phyloP scores from a whole-genome alignment of 2,797 vertebrate genomes.

The Sebastes oblongus region DNA sequence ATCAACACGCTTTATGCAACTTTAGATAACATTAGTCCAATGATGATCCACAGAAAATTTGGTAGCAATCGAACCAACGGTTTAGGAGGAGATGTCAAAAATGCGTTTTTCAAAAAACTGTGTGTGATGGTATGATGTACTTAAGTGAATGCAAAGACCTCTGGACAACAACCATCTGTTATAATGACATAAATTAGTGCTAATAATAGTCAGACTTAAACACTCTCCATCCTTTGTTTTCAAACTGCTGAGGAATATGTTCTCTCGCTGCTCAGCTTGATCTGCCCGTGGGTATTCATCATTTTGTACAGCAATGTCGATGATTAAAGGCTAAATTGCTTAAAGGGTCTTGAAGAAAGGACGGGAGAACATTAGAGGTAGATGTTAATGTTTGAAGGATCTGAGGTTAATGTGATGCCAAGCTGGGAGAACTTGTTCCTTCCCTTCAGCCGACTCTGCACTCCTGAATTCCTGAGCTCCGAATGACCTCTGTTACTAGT shows the following conservation, averaged over 20 bases:
- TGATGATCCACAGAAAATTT: too few species aligned
- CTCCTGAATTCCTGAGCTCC: slow-evolving; percentile 26
- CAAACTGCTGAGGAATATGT: slow-evolving; percentile 38
- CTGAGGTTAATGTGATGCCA: slow-evolving; percentile 57
- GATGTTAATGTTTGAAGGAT: slow-evolving; percentile 51
- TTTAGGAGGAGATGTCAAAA: too few species aligned
- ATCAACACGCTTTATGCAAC: too few species aligned
- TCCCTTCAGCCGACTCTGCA: slow-evolving; percentile 29
- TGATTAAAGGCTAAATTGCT: slow-evolving; percentile 59
- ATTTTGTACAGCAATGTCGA: slow-evolving; percentile 49
- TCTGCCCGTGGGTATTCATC: slow-evolving; percentile 48
- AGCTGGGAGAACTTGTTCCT: slow-evolving; percentile 50
- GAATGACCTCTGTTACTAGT: slow-evolving; percentile 28
- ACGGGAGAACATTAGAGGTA: slow-evolving; percentile 39
- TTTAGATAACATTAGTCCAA: too few species aligned
- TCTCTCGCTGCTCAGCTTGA: slow-evolving; percentile 36
- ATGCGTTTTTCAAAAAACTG: too few species aligned
- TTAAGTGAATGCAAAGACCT: slow-evolving; percentile 19
- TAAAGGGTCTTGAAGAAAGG: slow-evolving; percentile 39
- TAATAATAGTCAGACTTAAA: slow-evolving; percentile 39
- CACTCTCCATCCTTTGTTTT: slow-evolving; percentile 28
- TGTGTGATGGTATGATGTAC: neutral
- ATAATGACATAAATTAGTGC: slow-evolving; percentile 43
- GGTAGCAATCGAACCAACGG: too few species aligned
- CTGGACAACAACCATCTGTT: slow-evolving; percentile 26